phyloP scores from a whole-genome alignment of 1,140 invertebrate species.

The Ridgeia piscesae region DNA sequence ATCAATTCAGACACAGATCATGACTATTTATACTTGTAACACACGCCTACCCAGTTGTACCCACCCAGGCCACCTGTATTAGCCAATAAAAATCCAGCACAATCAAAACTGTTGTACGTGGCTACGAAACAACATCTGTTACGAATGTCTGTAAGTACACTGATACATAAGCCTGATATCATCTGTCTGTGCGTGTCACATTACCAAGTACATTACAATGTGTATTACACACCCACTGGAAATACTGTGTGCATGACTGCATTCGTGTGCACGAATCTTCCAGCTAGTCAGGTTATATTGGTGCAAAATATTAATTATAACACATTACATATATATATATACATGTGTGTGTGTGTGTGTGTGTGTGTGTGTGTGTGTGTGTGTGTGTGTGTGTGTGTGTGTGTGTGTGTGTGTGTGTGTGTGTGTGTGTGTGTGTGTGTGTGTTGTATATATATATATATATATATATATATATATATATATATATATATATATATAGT shows the following conservation, averaged over 20 bases:
- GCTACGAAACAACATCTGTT: neutral
- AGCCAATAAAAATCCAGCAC: neutral
- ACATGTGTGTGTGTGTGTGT: neutral
- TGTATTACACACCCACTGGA: neutral
- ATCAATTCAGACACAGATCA: neutral
- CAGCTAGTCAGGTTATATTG: neutral
- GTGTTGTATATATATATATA: neutral
- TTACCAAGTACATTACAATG: neutral
- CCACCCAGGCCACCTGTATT: neutral
- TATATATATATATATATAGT: no score
- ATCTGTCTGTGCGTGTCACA: neutral
- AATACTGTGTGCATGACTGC: neutral
- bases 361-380: neutral
- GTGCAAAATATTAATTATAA: neutral
- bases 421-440: neutral
- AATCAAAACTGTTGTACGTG: neutral
- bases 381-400: neutral
- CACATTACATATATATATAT: neutral
- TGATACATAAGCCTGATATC: neutral
- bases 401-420: neutral
- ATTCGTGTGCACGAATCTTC: neutral
- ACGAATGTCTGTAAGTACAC: neutral
- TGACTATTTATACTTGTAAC: neutral
- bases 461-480: neutral
- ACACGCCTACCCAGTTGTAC: neutral